These are phyloP conservation scores for Calephelis nemesis DNA, from an alignment of 1,140 invertebrate genomes.

Conservation along the genomic window DNA sequence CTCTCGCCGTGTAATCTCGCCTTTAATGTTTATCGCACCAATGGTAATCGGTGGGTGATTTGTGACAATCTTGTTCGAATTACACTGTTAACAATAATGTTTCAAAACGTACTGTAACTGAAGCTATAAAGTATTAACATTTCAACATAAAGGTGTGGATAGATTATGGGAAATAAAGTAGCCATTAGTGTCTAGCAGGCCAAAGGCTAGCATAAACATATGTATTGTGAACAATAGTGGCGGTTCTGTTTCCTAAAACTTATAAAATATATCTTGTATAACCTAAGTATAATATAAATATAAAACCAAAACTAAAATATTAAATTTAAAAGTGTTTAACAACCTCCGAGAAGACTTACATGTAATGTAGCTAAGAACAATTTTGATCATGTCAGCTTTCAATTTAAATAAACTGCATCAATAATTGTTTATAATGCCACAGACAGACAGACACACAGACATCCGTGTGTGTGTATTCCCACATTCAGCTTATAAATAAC, in stretches of 20 bases:
- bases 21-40: slow-evolving; percentile 29
- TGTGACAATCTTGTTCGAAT: slow-evolving; percentile 29
- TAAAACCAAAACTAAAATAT: too few relatives aligned
- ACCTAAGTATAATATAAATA: too few relatives aligned
- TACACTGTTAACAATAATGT: slow-evolving; percentile 29
- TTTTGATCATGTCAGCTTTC: too few relatives aligned
- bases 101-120: slow-evolving; percentile 33
- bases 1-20: slow-evolving; percentile 13
- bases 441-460: too few relatives aligned
- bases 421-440: too few relatives aligned
- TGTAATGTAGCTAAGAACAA: too few relatives aligned
- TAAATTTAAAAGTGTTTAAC: too few relatives aligned
- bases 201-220: slow-evolving; percentile 32
- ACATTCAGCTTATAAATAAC: too few relatives aligned
- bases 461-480: too few relatives aligned
- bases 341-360: too few relatives aligned
- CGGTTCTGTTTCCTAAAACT: background rate
- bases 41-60: slow-evolving; percentile 35
- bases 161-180: slow-evolving; percentile 37
- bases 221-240: slow-evolving; percentile 25
- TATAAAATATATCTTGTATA: too few relatives aligned
- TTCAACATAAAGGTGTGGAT: slow-evolving; percentile 34
- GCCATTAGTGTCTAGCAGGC: slow-evolving; percentile 30
- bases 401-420: too few relatives aligned
- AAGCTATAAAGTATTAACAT: slow-evolving; percentile 29